phyloP scores from a whole-genome alignment of 2,113 vertebrate species.

The Pao palembangensis region DNA sequence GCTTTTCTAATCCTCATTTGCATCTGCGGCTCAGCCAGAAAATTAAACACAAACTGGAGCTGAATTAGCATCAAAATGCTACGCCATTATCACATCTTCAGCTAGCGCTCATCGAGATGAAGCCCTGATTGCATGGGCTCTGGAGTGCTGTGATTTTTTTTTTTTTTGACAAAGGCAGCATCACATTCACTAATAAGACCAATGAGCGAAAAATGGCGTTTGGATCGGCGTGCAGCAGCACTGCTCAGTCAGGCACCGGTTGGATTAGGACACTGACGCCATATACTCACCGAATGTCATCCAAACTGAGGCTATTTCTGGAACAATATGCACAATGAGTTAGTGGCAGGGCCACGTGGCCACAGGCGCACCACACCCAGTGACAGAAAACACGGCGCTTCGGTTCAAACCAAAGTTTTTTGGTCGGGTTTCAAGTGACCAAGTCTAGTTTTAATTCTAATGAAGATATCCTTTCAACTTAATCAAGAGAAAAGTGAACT shows the following conservation, averaged over 20 bases:
- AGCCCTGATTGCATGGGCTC: slow-evolving; percentile 12
- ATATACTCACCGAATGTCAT: slow-evolving; percentile 95
- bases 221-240: slow-evolving; percentile 57
- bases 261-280: slow-evolving; percentile 69
- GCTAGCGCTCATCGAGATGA: slow-evolving; percentile 11
- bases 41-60: slow-evolving; percentile 21
- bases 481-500: not conserved
- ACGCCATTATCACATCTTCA: slow-evolving; percentile 11
- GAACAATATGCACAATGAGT: slow-evolving; percentile 88
- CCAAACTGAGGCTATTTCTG: slow-evolving; percentile 99
- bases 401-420: not conserved
- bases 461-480: not conserved
- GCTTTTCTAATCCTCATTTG: slow-evolving; percentile 17
- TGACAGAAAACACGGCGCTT: slow-evolving; percentile 29
- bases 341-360: slow-evolving; percentile 66
- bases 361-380: slow-evolving; percentile 64
- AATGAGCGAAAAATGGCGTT: slow-evolving; percentile 50
- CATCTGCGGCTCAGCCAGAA: slow-evolving; percentile 18
- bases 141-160: slow-evolving; percentile 7
- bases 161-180: slow-evolving; percentile 54
- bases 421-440: not conserved
- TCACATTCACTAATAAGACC: slow-evolving; percentile 25
- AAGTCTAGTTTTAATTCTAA: not conserved
- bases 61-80: slow-evolving; percentile 6
- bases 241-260: slow-evolving; percentile 66